Conservation (phyloP, 1,140 invertebrate species). For the Chironomus tepperi region DNA sequence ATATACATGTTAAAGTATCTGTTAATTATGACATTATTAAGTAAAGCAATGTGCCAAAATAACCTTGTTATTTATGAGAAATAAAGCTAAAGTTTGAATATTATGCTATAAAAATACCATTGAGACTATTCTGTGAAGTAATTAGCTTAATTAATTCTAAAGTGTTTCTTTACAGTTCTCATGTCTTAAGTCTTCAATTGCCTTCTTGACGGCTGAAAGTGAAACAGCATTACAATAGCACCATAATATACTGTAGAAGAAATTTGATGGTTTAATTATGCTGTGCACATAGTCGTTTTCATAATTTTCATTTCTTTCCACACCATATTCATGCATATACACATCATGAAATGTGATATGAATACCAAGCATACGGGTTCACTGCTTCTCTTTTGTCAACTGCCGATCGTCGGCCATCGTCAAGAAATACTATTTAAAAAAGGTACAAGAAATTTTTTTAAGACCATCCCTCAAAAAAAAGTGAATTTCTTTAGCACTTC, state of each 20-base stretch:
- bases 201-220: too few relatives aligned
- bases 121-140: too few relatives aligned
- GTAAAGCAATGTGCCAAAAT: constrained; percentile 15
- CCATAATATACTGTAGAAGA: too few relatives aligned
- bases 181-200: too few relatives aligned
- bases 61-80: constrained; percentile 13
- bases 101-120: too few relatives aligned
- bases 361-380: background rate
- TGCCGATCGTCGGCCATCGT: background rate
- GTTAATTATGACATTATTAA: background rate
- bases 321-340: background rate
- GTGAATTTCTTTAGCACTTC: background rate
- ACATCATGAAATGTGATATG: background rate
- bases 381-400: background rate
- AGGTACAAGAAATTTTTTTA: background rate
- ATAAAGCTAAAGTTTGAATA: background rate
- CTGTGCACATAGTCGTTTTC: background rate
- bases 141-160: too few relatives aligned
- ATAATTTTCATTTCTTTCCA: background rate
- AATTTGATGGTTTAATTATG: background rate
- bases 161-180: too few relatives aligned
- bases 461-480: background rate
- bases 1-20: background rate
- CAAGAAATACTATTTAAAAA: background rate
- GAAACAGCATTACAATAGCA: too few relatives aligned